Base-by-base conservation (phyloP, 1,140 invertebrate genomes). In the Cydia amplana region DNA sequence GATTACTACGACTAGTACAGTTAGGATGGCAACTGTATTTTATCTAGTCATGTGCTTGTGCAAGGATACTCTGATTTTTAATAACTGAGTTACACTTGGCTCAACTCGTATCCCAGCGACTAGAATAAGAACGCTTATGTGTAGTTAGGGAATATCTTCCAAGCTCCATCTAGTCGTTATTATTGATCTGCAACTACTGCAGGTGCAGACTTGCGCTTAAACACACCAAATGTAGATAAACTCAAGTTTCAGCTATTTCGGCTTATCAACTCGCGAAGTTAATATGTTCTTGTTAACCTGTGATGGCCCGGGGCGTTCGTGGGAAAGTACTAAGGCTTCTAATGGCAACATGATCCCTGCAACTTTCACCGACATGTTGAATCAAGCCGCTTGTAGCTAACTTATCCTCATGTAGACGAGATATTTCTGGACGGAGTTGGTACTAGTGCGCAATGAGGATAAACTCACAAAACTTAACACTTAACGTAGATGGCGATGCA, bases 221-320 rank as follows among this genome's bases (percentile, higher is more conserved):
- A 76, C 72, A 73, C 63, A 43, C n/a, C n/a, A 55, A 55, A 55
- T 18, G 51, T 18, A 55, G 51, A 55, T 20, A 55, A 55, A 55
- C n/a, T 55, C 4, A 55, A 55, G 16, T 55, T 55, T 55, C 51
- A 55, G 51, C n/a, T 7, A 55, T 55, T 18, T 55, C 51, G 51
- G 18, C n/a, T 20, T 20, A 55, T 18, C 51, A 55, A 20, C 14
- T 49, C 46, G 72, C 73, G 72, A 49, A 77, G 74, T 80, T 80
- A 77, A 80, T 74, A 75, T 78, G 63, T 77, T 74, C 75, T 63
- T 75, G 65, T 40, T 78, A 77, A 80, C 79, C 77, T 80, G 51
- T 7, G n/a, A 20, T 49, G 16, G 51, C n/a, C 51, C n/a, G 51
- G 16, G 16, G 51, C 12, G 12, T 20, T 20, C 51, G 51, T 55